A percentile compares a stretch with the other conserved stretches of the same genome.
Evolutionary conservation across 2,113 vertebrate genomes (phyloP).

Genomic region (Ciconia stormi): DNA sequence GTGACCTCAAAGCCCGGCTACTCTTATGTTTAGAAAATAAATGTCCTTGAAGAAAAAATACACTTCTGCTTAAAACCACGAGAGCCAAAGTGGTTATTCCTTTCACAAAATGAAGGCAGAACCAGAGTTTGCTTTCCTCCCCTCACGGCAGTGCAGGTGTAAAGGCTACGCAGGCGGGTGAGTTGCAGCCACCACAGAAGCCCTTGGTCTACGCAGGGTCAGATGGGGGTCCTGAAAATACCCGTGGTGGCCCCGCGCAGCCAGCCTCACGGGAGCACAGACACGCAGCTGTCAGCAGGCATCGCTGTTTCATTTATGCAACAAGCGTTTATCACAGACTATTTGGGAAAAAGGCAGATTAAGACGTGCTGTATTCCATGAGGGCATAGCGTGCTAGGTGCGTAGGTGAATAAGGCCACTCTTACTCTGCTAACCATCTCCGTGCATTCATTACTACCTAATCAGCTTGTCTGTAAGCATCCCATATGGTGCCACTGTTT

Average conservation of each 20-base stretch:
- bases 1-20: not conserved
- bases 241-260: not conserved
- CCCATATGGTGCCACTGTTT: rapidly evolving
- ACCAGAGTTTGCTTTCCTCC: not conserved
- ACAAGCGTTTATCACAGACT: too few relatives aligned
- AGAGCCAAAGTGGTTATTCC: not conserved
- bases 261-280: rapidly evolving
- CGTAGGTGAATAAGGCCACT: rapidly evolving
- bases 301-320: rapidly evolving
- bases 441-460: rapidly evolving
- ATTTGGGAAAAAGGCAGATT: too few relatives aligned
- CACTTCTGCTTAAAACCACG: not conserved
- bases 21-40: not conserved
- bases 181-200: too few relatives aligned
- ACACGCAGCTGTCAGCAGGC: not conserved
- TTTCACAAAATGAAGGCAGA: not conserved
- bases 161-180: not conserved
- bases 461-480: not conserved
- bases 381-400: rapidly evolving
- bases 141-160: rapidly evolving
- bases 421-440: not conserved
- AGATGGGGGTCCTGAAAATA: too few relatives aligned
- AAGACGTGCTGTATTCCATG: not conserved
- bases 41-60: not conserved
- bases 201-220: not conserved